phyloP scores from a whole-genome alignment of 2,888 invertebrate genomes.

The Chaetogeoica ovagalla region DNA sequence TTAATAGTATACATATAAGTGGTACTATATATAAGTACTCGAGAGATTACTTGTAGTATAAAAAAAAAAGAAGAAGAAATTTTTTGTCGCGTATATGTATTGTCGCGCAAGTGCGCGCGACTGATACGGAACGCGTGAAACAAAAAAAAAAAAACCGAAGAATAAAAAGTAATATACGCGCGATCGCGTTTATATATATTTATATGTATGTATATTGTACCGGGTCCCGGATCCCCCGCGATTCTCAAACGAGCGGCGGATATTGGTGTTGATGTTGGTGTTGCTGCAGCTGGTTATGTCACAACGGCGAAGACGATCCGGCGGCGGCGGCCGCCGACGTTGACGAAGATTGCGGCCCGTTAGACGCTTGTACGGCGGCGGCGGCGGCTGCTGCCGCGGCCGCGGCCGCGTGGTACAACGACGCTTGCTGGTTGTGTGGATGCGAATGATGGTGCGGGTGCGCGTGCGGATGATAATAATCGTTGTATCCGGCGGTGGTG shows the following conservation, averaged over 20 bases:
- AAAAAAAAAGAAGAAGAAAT: constrained; percentile 13
- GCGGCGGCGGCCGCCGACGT: constrained; percentile 23
- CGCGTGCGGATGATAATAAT: constrained; percentile 66
- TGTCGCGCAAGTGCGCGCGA: background rate
- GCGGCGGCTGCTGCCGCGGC: constrained; percentile 64
- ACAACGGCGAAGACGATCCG: constrained; percentile 45
- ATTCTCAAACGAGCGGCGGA: constrained; percentile 29
- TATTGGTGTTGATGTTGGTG: constrained; percentile 40
- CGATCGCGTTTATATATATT: no score
- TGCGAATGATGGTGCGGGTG: constrained; percentile 77
- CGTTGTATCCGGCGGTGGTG: constrained; percentile 34
- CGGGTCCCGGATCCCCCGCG: background rate
- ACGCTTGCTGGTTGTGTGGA: constrained; percentile 82
- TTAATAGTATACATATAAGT: constrained; percentile 13
- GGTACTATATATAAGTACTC: constrained; percentile 13
- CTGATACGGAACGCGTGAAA: background rate
- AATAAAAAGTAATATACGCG: background rate
- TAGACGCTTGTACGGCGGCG: constrained; percentile 53
- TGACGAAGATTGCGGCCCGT: constrained; percentile 58
- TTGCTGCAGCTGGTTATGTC: constrained; percentile 27
- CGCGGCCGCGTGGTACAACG: constrained; percentile 69
- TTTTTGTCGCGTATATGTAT: background rate
- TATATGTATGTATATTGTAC: background rate
- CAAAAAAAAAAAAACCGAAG: background rate
- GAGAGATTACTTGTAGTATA: constrained; percentile 42